Percentiles rank a stretch among this genome's conserved stretches.
Evolutionary conservation across 53 echinoderm and acorn worm species (phyloP).

Genomic region (Holothuria leucospilota): DNA sequence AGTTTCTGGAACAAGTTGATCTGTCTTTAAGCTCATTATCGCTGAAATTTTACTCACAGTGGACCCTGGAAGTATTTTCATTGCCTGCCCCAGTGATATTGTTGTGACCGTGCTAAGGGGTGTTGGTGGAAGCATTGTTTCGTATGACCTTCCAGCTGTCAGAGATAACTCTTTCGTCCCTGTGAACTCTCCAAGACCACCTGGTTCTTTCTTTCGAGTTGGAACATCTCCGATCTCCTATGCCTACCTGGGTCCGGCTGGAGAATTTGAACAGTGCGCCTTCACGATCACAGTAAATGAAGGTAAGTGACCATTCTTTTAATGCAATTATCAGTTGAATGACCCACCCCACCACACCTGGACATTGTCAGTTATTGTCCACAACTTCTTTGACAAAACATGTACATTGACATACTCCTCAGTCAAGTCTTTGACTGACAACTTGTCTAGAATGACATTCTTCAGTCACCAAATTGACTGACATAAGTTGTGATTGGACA

Average conservation of each 20-base stretch:
- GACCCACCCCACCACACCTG: too few relatives aligned
- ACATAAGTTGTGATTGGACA: too few relatives aligned
- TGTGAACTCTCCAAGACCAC: neutral
- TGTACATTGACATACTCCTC: too few relatives aligned
- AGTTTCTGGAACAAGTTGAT: too few relatives aligned
- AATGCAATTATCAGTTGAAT: too few relatives aligned
- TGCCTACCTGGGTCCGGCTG: neutral
- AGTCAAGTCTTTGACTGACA: too few relatives aligned
- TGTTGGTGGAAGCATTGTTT: slow-evolving; percentile 6
- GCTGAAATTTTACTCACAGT: neutral
- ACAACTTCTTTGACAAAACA: too few relatives aligned
- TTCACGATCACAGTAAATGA: neutral
- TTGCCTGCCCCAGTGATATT: slow-evolving; percentile 11
- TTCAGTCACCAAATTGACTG: too few relatives aligned
- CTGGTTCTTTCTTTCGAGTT: slow-evolving; percentile 12
- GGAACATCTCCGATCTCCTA: neutral
- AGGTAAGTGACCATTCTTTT: neutral
- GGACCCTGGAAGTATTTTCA: slow-evolving; percentile 6
- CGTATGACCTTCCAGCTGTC: neutral
- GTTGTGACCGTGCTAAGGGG: neutral
- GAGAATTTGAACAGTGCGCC: slow-evolving; percentile 6
- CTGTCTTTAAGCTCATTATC: too few relatives aligned
- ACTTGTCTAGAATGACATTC: too few relatives aligned
- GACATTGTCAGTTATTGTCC: too few relatives aligned
- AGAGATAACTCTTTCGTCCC: neutral